Conservation (phyloP, 1,140 invertebrate species). For the Drosophila sturtevanti region DNA sequence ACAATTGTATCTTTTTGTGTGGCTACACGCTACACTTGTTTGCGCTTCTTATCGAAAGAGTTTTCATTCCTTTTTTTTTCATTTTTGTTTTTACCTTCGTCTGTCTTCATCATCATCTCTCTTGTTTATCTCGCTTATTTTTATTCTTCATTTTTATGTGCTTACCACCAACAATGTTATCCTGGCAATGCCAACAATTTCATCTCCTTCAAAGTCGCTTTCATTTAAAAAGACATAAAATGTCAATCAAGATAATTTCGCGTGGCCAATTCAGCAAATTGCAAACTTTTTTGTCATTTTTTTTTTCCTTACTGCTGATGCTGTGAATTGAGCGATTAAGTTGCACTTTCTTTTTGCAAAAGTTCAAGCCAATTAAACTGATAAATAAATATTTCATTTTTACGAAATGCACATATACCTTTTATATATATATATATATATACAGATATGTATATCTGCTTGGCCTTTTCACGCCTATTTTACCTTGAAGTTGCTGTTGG, state of each 20-base stretch:
- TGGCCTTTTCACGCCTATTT: constrained; percentile 4
- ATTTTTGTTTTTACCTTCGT: constrained; percentile 23
- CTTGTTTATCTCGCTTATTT: constrained; percentile 8
- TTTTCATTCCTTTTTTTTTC: constrained; percentile 6
- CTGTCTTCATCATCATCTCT: neutral
- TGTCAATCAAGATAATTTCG: constrained; percentile 61
- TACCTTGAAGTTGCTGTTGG: neutral
- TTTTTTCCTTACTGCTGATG: constrained; percentile 2
- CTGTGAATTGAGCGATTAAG: constrained; percentile 62
- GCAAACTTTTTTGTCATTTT: constrained; percentile 5
- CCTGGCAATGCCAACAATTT: constrained; percentile 41
- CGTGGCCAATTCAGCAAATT: constrained; percentile 25
- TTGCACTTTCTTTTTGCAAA: constrained; percentile 55
- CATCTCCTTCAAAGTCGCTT: constrained; percentile 32
- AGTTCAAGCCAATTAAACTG: neutral
- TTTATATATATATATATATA: neutral
- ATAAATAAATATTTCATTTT: neutral
- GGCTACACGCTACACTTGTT: constrained; percentile 67
- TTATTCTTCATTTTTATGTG: constrained; percentile 39
- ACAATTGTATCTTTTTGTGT: constrained; percentile 70
- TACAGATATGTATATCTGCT: neutral
- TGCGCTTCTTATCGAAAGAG: constrained; percentile 17
- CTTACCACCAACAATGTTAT: constrained; percentile 62
- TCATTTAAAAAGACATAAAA: constrained; percentile 62
- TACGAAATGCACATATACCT: neutral